Conservation (phyloP, 2,113 vertebrate genomes). For the Ornithorhynchus anatinus region DNA sequence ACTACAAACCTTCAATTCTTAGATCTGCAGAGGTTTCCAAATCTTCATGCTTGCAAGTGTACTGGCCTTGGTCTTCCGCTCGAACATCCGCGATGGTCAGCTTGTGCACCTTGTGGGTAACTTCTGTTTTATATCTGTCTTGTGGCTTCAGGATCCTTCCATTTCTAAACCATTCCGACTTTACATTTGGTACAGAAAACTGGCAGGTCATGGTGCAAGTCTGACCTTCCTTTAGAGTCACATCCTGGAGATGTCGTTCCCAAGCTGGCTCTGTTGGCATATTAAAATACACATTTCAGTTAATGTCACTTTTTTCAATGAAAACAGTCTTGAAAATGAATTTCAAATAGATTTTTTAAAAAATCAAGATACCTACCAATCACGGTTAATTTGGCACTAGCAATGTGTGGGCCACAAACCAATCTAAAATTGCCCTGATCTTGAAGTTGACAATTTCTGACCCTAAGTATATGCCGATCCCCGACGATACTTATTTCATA, state of each 20-base stretch:
- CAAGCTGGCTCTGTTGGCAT: constrained; percentile 81
- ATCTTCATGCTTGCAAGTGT: constrained; percentile 85
- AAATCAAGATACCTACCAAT: constrained; percentile 76
- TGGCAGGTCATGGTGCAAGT: constrained; percentile 87
- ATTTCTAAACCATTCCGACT: constrained; percentile 91
- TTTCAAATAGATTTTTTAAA: constrained; percentile 8
- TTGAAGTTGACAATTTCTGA: constrained; percentile 83
- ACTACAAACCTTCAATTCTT: constrained; percentile 88
- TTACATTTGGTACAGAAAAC: constrained; percentile 91
- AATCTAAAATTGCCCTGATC: constrained; percentile 94
- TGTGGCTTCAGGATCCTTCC: constrained; percentile 86
- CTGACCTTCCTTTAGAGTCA: constrained; percentile 91
- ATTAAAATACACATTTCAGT: constrained; percentile 45
- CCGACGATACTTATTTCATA: constrained; percentile 86
- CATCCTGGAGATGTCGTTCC: constrained; percentile 88
- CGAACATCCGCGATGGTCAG: constrained; percentile 88
- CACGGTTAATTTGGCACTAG: constrained; percentile 89
- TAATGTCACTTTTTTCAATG: neutral
- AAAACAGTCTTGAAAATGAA: neutral
- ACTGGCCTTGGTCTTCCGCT: constrained; percentile 89
- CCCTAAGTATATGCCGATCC: constrained; percentile 82
- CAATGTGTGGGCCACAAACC: constrained; percentile 95
- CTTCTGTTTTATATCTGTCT: constrained; percentile 83
- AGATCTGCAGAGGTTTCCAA: constrained; percentile 90
- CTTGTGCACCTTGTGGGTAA: constrained; percentile 90